Evolutionary conservation across 2,888 invertebrate species (phyloP).

Genomic region (Synergus umbraculus): DNA sequence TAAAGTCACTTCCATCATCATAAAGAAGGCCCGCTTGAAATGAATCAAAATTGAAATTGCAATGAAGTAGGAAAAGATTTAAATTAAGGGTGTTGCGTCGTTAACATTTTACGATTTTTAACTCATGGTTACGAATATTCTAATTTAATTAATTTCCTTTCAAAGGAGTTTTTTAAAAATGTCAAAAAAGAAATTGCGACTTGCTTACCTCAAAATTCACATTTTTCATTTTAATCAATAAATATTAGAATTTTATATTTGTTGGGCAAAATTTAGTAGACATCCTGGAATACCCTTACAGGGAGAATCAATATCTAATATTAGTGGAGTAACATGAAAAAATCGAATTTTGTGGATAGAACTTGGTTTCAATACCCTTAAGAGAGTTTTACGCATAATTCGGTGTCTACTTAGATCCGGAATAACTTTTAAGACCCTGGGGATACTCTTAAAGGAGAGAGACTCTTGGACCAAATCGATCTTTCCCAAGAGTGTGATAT

Average conservation of each 20-base stretch:
- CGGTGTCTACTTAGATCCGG: background rate
- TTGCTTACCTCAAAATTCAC: too few relatives aligned
- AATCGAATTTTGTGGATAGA: too few relatives aligned
- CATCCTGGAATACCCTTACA: too few relatives aligned
- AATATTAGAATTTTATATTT: too few relatives aligned
- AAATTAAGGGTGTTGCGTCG: background rate
- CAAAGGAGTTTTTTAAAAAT: too few relatives aligned
- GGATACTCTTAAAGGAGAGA: constrained; percentile 19
- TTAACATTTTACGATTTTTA: background rate
- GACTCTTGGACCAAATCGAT: constrained; percentile 31
- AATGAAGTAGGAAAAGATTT: background rate
- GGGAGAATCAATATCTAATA: too few relatives aligned
- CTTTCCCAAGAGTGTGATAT: constrained; percentile 36
- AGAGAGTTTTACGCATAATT: background rate
- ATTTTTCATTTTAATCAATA: too few relatives aligned
- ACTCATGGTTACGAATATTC: too few relatives aligned
- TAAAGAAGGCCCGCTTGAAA: background rate
- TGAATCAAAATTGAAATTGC: background rate
- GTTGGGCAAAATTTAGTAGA: too few relatives aligned
- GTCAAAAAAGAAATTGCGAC: too few relatives aligned
- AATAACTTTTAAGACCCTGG: constrained; percentile 7
- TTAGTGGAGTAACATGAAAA: too few relatives aligned
- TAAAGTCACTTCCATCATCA: background rate
- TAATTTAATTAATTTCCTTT: too few relatives aligned
- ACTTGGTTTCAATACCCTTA: background rate